Conservation (phyloP, 2,888 invertebrate species). For the Caenorhabditis drosophilae region DNA sequence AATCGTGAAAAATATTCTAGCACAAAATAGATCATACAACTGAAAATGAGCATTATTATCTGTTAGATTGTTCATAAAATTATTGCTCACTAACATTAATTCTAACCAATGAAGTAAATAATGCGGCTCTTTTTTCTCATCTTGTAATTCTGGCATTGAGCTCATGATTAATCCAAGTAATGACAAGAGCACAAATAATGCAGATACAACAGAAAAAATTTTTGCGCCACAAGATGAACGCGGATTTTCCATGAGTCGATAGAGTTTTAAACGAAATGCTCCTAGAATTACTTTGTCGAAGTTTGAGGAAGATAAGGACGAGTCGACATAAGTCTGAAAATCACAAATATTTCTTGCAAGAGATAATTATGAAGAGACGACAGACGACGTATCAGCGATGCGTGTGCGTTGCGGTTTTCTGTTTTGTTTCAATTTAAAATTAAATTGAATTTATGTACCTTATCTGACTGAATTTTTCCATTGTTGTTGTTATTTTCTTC, state of each 20-base stretch:
- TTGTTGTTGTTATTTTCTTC: conserved; percentile 47
- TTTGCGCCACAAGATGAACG: conserved; percentile 59
- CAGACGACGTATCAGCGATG: no score
- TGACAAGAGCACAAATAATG: conserved; percentile 63
- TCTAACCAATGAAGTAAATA: conserved; percentile 37
- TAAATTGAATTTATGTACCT: no score
- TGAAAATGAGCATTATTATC: conserved; percentile 15
- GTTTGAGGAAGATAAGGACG: conserved; percentile 45
- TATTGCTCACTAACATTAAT: conserved; percentile 12
- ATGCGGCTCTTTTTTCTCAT: conserved; percentile 54
- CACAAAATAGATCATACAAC: conserved; percentile 67
- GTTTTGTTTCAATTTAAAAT: no score
- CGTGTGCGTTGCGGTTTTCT: no score
- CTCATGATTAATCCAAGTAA: conserved; percentile 62
- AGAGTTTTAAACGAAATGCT: conserved; percentile 22
- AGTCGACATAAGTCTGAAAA: conserved; percentile 48
- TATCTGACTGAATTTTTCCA: no score
- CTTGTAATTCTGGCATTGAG: conserved; percentile 67
- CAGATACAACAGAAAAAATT: conserved; percentile 62
- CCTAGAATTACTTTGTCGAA: conserved; percentile 59
- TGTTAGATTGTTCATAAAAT: background rate
- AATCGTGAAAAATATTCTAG: conserved; percentile 62
- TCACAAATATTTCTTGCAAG: background rate
- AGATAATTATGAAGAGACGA: no score
- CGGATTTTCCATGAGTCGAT: conserved; percentile 63